Evolutionary conservation across 53 echinoderm and acorn worm genomes (phyloP), one percentile per base, ranked within the genome.

Genomic region (Echinarachnius parma): DNA sequence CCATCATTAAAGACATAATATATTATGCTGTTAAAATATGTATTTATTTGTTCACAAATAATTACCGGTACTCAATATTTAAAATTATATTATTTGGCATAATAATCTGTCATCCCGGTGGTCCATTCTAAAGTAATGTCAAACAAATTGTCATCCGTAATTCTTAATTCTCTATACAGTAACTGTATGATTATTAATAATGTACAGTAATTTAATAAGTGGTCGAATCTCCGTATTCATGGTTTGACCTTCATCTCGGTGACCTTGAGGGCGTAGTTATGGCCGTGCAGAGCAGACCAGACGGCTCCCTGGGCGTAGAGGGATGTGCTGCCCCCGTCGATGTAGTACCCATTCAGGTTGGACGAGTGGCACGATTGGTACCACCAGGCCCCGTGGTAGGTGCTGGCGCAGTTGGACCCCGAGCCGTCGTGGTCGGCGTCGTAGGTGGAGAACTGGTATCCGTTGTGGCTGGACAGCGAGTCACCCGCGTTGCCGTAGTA

Each of bases 371-470:
- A 87, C 5, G 75, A 34, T 5, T 31, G 35, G 48, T 75, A 80
- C 85, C 85, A 85, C 80, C 80, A 85, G 9, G 64, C 87, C 9
- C 87, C 87, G 63, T 87, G 77, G 78, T 87, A 87, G 4, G 52
- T 31, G 13, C 48, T 33, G 4, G 88, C 88, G 45, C 83, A 83
- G 68, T 80, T 83, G 29, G 50, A 19, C 2, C 88, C 75, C 79
- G 32, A 79, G 31, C n/a, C 39, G 54, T 84, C 83, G 23, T 64
- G 75, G 44, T 88, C 83, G 53, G 61, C 72, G 66, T 88, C 83
- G 64, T 88, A 88, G 20, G 83, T 83, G 4, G 83, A 88, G 64
- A 83, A 88, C 28, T 53, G 59, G 47, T 60, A 59, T 29, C 76
- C 75, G 46, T 88, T 74, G 47, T 88, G 83, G 28, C 64, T 47